Evolutionary conservation across 2,113 vertebrate species (phyloP), one percentile per base, ranked within the genome.

Genomic region (Rana temporaria): DNA sequence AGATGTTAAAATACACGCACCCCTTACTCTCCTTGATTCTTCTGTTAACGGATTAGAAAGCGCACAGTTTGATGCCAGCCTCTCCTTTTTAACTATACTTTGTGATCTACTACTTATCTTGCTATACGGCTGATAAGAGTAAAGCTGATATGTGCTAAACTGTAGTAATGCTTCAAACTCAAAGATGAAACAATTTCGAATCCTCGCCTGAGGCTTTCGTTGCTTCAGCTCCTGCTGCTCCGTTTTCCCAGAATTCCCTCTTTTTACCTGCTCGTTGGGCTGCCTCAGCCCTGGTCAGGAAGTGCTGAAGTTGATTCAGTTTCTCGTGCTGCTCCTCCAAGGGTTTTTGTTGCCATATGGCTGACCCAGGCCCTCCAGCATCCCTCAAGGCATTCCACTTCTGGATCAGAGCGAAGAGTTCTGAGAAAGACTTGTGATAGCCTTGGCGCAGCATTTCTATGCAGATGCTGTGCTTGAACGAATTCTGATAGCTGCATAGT

Each of bases 311-410:
- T 89, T 91, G 89, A 92, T 95, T 95, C 92, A 96, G 92, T 89
- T 96, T 95, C 87, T 96, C 90, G 22, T 91, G 92, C 92, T 95
- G 94, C 72, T 93, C 93, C 91, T 95, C 95, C 86, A 95, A 87
- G 85, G 95, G 93, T 79, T 86, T 92, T 90, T 96, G 92, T 85
- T 89, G 86, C 97, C 98, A 99, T 94, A 96, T 96, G 95, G 95
- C 91, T 92, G 96, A 96, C 92, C 95, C 92, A 90, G 92, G 88
- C 88, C 92, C 94, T 79, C 94, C 94, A 85, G 94, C 92, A 88
- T 95, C 92, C 93, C 94, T 92, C 87, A 95, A 94, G 90, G 90
- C 86, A 81, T 91, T 90, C 93, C 88, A 93, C 84, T 92, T 91
- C 91, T 93, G 89, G 92, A 96, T 96, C 91, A 97, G 90, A 89